These are phyloP conservation scores for Etheostoma spectabile DNA, from an alignment of 2,113 vertebrate genomes.

Conservation along the genomic window DNA sequence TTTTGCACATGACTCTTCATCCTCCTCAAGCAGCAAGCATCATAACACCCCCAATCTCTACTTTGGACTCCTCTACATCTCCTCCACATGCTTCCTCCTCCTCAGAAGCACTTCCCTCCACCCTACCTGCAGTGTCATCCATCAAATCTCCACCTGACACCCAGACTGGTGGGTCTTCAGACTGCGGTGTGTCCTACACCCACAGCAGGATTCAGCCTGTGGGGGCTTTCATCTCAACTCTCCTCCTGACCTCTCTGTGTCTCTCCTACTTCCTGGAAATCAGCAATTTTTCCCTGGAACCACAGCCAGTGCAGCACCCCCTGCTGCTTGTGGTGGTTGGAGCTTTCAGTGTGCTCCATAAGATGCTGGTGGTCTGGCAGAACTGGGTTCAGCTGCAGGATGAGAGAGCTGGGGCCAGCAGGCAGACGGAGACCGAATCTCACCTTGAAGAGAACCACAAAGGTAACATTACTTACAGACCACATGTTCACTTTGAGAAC, in stretches of 20 bases:
- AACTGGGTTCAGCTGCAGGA: conserved; percentile 39
- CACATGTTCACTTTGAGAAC: not conserved
- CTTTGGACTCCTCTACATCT: conserved; percentile 10
- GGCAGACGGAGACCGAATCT: not conserved
- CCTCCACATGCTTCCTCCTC: conserved; percentile 5
- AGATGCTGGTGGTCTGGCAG: conserved; percentile 64
- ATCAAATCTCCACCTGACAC: not conserved
- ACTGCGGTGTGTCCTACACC: conserved; percentile 36
- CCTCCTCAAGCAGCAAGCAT: not conserved
- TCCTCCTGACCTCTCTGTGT: conserved; percentile 79
- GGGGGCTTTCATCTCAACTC: conserved; percentile 76
- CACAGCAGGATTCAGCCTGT: conserved; percentile 66
- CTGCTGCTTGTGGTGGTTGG: conserved; percentile 70
- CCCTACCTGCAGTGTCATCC: not conserved
- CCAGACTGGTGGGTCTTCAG: not conserved
- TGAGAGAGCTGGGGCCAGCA: not conserved
- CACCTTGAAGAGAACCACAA: conserved; percentile 38
- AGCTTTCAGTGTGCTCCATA: conserved; percentile 70
- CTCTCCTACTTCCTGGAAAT: conserved; percentile 78
- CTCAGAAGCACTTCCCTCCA: not conserved
- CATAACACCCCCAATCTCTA: not conserved
- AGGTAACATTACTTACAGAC: conserved; percentile 50
- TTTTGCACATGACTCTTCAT: conserved; percentile 68
- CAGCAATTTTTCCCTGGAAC: conserved; percentile 68
- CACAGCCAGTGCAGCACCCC: conserved; percentile 68